These are phyloP conservation scores for Cryptocheilus praepositus DNA, from an alignment of 2,888 invertebrate species.

Conservation along the genomic window DNA sequence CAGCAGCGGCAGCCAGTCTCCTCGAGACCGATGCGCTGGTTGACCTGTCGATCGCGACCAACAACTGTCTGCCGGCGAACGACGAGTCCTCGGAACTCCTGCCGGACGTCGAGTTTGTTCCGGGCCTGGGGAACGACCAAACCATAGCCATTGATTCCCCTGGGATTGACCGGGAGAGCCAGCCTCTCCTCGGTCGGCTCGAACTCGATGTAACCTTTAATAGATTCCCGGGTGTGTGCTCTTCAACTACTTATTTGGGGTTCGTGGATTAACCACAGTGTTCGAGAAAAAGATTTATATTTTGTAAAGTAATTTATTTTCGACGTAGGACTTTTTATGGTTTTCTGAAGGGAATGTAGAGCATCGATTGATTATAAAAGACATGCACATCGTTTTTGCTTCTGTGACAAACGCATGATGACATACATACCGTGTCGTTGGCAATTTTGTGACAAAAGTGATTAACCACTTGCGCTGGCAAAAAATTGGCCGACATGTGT, in stretches of 20 bases:
- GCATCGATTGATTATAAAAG: no score
- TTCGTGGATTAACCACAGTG: no score
- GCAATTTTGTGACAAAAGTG: no score
- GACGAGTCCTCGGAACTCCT: constrained; percentile 69
- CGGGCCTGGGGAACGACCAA: constrained; percentile 76
- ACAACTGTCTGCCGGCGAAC: constrained; percentile 46
- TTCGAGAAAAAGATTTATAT: no score
- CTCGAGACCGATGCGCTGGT: constrained; percentile 70
- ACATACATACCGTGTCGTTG: no score
- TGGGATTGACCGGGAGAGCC: constrained; percentile 92
- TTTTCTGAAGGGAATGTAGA: no score
- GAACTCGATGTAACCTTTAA: constrained; percentile 87
- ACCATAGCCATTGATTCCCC: constrained; percentile 88
- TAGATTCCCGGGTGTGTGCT: constrained; percentile 86
- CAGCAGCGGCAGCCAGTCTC: constrained; percentile 33
- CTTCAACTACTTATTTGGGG: not conserved
- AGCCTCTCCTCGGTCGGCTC: constrained; percentile 91
- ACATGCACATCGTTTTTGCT: no score
- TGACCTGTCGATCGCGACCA: constrained; percentile 64
- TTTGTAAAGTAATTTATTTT: no score
- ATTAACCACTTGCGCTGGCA: no score
- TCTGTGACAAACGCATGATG: no score
- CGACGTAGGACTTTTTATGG: no score
- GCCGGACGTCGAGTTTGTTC: constrained; percentile 86
- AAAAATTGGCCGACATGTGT: no score